A percentile compares a stretch with the other conserved stretches of the same genome.
These are phyloP conservation scores for Athalia circularis DNA, from an alignment of 2,888 invertebrate genomes.

Conservation along the genomic window DNA sequence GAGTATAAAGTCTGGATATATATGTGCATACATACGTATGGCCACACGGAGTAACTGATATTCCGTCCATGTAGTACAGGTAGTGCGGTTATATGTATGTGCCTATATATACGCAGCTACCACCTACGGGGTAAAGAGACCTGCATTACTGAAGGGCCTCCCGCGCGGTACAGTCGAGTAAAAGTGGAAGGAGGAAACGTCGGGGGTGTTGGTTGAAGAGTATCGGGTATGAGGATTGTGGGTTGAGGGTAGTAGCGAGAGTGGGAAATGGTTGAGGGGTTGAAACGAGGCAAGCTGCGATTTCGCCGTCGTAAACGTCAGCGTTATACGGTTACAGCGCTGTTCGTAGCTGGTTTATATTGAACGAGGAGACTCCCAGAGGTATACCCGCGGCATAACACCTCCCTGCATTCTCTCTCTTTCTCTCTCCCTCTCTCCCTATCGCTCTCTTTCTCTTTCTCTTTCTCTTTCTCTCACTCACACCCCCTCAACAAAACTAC, in stretches of 20 bases:
- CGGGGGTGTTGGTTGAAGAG: background rate
- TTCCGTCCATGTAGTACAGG: background rate
- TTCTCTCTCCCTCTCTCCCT: background rate
- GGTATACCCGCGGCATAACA: constrained; percentile 69
- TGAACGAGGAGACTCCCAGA: constrained; percentile 74
- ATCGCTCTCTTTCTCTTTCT: background rate
- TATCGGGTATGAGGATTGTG: background rate
- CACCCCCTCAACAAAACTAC: background rate
- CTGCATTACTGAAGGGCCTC: constrained; percentile 36
- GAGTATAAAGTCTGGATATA: background rate
- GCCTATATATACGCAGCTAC: background rate
- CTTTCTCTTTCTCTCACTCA: background rate
- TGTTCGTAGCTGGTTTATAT: constrained; percentile 73
- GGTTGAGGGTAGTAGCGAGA: constrained; percentile 26
- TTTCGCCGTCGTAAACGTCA: constrained; percentile 75
- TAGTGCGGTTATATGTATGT: background rate
- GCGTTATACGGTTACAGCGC: constrained; percentile 73
- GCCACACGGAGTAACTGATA: background rate
- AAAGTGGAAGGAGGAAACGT: too few species aligned
- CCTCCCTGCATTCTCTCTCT: constrained; percentile 14
- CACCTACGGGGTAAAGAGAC: constrained; percentile 29
- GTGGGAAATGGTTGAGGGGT: constrained; percentile 56
- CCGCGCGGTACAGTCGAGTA: constrained; percentile 28
- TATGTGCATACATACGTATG: too few species aligned
- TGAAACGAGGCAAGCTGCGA: constrained; percentile 73